Percentiles rank a stretch among this genome's conserved stretches.
Evolutionary conservation across 2,113 vertebrate species (phyloP).

Genomic region (Mionectes macconnelli): DNA sequence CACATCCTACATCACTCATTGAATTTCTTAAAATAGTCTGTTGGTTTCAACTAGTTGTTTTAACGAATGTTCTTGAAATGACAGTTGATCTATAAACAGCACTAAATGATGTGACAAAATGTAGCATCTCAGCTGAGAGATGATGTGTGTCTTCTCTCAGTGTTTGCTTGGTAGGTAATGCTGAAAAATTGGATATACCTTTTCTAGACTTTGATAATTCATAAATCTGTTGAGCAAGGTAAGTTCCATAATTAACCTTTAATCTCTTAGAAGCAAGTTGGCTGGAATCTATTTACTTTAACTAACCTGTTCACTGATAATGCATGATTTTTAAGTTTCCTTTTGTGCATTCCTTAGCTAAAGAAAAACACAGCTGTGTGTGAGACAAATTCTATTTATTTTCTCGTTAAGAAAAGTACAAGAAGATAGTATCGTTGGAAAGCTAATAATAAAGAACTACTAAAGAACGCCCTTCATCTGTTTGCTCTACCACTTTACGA

Average conservation of each 20-base stretch:
- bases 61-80: slow-evolving; percentile 67
- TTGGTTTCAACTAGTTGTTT: slow-evolving; percentile 47
- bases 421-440: slow-evolving; percentile 79
- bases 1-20: neutral
- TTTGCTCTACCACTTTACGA: slow-evolving; percentile 80
- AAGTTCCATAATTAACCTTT: slow-evolving; percentile 78
- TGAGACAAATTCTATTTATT: slow-evolving; percentile 79
- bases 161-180: slow-evolving; percentile 58
- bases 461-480: slow-evolving; percentile 78
- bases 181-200: slow-evolving; percentile 68
- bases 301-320: slow-evolving; percentile 75
- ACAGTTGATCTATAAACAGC: slow-evolving; percentile 62
- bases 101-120: slow-evolving; percentile 52
- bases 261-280: slow-evolving; percentile 75
- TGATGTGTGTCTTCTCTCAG: slow-evolving; percentile 20
- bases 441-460: slow-evolving; percentile 74
- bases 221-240: slow-evolving; percentile 76
- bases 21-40: slow-evolving; percentile 16
- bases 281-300: slow-evolving; percentile 78
- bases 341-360: slow-evolving; percentile 74
- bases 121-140: slow-evolving; percentile 34
- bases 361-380: slow-evolving; percentile 82
- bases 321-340: slow-evolving; percentile 76
- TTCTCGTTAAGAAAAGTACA: slow-evolving; percentile 81
- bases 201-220: slow-evolving; percentile 80